Evolutionary conservation across 2,797 vertebrate species (phyloP), one percentile per base, ranked within the genome.

Genomic region (Lacerta agilis): DNA sequence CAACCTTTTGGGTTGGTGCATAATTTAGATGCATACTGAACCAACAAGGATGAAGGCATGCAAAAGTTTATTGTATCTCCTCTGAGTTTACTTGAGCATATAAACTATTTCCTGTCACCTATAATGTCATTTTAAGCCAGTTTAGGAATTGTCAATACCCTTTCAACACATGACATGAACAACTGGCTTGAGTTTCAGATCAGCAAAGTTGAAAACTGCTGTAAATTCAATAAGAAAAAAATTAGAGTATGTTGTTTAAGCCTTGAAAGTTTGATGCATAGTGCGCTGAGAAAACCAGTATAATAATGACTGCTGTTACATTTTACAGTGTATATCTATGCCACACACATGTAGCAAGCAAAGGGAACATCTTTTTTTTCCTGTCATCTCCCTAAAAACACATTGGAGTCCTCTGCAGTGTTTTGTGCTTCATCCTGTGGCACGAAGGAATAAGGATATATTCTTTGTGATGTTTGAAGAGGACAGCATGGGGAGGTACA

Each of bases 321-420:
- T 69, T 78, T 18, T 82, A 33, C 55, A 2, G 17, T 66, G 8
- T 20, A 25, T 86, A 92, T 92, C 43, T 83, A 45, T 0, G n/a
- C 2, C 15, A 55, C 38, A 86, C 33, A 3, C 87, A 90, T 91
- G n/a, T 33, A 79, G 29, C n/a, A 79, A 90, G 72, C 18, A 86
- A 87, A 72, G 10, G 11, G 3, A 87, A 71, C 80, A 84, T 58
- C 29, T 8, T 25, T 27, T 27, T 82, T 18, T 43, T 80, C 75
- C 64, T 79, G 86, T 90, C 55, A 55, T 76, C 23, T 77, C 33
- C 33, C 82, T 64, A 64, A 8, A 61, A 88, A 7, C 43, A 20
- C 73, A 79, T 29, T 66, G 23, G 55, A 55, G 23, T 79, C 41
- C 49, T 72, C 38, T 66, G 38, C n/a, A 66, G 38, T 71, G 29